Evolutionary conservation across 2,113 vertebrate species (phyloP).

Genomic region (Balaeniceps rex): DNA sequence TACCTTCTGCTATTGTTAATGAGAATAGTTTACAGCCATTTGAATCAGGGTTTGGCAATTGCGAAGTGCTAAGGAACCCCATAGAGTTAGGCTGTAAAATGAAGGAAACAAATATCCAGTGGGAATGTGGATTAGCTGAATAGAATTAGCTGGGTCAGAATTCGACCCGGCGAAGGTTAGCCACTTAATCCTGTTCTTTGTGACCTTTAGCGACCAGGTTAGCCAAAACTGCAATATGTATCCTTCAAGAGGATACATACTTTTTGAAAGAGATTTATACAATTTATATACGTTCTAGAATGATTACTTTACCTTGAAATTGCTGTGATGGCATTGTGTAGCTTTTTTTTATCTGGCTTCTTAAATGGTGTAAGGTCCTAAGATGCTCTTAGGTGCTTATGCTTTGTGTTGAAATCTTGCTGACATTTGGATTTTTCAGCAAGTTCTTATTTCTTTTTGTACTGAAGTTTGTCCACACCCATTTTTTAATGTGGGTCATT

Average conservation of each 20-base stretch:
- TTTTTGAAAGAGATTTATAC: background rate
- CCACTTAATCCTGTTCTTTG: background rate
- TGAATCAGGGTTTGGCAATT: background rate
- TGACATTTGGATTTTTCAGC: background rate
- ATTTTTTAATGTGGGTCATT: background rate
- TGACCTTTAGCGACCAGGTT: background rate
- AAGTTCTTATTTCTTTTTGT: background rate
- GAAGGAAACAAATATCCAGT: background rate
- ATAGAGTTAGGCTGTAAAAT: background rate
- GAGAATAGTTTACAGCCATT: background rate
- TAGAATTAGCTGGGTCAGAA: background rate
- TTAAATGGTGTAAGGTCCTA: background rate
- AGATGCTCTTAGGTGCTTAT: background rate
- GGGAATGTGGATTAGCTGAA: background rate
- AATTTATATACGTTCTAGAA: background rate
- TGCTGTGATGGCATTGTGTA: background rate
- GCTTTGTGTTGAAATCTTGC: background rate
- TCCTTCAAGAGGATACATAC: background rate
- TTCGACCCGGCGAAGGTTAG: fast-evolving
- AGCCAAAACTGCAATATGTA: background rate
- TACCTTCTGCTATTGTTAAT: background rate
- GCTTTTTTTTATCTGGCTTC: background rate
- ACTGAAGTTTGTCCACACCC: background rate
- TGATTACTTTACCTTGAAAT: background rate
- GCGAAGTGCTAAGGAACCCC: too few relatives aligned